Evolutionary conservation across 2,888 invertebrate genomes (phyloP).

Genomic region (Ophioninae sp.): DNA sequence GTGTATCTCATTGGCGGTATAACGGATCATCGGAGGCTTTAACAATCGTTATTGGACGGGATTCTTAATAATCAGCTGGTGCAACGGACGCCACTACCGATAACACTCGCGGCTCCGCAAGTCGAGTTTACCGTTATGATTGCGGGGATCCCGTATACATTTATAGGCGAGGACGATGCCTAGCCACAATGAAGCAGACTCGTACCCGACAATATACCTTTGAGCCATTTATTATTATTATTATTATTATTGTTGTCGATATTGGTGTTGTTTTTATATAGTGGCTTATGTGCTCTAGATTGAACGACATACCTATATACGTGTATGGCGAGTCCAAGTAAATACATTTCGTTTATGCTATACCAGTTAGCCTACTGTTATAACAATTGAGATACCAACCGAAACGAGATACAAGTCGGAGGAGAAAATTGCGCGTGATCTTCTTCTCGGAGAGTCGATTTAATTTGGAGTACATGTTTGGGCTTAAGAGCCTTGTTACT

Average conservation of each 20-base stretch:
- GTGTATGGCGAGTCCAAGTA: background rate
- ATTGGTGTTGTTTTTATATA: no score
- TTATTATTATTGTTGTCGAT: background rate
- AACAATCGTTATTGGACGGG: constrained; percentile 61
- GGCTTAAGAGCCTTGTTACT: no score
- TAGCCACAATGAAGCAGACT: constrained; percentile 45
- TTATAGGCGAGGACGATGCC: constrained; percentile 48
- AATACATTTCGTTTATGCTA: constrained; percentile 61
- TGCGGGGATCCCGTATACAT: constrained; percentile 69
- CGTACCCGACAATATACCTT: constrained; percentile 32
- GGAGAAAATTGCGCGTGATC: constrained; percentile 32
- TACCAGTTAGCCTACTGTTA: constrained; percentile 73
- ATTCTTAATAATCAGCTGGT: constrained; percentile 68
- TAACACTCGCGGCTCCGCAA: constrained; percentile 63
- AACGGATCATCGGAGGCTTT: constrained; percentile 45
- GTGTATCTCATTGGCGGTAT: constrained; percentile 20
- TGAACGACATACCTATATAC: background rate
- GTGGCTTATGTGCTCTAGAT: background rate
- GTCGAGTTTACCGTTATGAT: constrained; percentile 78
- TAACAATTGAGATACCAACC: constrained; percentile 75
- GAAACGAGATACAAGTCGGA: constrained; percentile 61
- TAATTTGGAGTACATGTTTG: background rate
- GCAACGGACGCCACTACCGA: constrained; percentile 59
- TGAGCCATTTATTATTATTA: constrained; percentile 20
- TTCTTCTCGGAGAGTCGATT: background rate